phyloP scores from a whole-genome alignment of 2,113 vertebrate genomes.

The Morone saxatilis region DNA sequence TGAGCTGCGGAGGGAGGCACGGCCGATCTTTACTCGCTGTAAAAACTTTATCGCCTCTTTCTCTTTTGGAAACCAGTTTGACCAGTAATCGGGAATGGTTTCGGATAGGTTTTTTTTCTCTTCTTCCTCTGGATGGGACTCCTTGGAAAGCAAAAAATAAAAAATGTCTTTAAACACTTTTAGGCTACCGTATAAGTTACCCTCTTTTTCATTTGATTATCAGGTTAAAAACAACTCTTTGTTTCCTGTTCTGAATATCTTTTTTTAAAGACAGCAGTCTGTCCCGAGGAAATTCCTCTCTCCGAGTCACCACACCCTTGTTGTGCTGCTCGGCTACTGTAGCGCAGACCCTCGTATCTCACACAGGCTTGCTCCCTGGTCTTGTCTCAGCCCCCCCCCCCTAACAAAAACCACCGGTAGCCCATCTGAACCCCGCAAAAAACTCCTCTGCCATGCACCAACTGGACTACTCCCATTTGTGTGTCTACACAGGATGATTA shows the following conservation, averaged over 20 bases:
- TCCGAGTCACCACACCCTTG: constrained; percentile 78
- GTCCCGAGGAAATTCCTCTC: constrained; percentile 68
- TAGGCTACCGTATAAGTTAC: neutral
- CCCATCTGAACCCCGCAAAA: constrained; percentile 31
- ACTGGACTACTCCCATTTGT: neutral
- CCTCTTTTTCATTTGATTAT: neutral
- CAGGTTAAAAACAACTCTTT: neutral
- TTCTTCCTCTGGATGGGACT: neutral
- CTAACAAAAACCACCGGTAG: neutral
- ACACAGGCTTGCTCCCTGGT: constrained; percentile 28
- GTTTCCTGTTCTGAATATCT: neutral
- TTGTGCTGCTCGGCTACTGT: constrained; percentile 64
- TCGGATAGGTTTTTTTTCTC: neutral
- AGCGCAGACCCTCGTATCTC: constrained; percentile 55
- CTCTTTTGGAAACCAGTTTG: constrained; percentile 47
- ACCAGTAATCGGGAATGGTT: neutral
- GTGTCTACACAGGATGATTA: neutral
- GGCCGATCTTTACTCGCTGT: neutral
- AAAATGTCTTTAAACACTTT: neutral
- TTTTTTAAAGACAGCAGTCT: constrained; percentile 15
- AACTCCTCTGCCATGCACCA: neutral
- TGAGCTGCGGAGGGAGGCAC: neutral
- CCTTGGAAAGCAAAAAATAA: neutral
- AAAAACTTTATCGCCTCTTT: constrained; percentile 36
- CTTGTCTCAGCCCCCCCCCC: constrained; percentile 37